Base-by-base conservation (phyloP, 1,140 invertebrate species). In the Papilio machaon region DNA sequence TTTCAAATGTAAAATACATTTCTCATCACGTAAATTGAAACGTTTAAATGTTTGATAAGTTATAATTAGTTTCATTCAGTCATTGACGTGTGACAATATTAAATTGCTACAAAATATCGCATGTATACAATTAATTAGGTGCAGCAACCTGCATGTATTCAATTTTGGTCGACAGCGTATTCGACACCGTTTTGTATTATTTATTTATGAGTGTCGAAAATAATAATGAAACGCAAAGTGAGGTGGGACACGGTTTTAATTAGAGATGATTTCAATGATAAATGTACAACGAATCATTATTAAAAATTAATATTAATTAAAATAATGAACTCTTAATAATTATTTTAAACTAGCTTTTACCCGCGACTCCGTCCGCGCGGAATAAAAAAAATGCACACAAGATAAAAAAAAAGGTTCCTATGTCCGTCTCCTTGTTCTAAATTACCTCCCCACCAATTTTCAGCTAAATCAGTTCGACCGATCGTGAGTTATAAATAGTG, bases 11-110 rank as follows among this genome's bases (percentile, higher is more conserved):
- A 67, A 35, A 15, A 4, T 23, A 38, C 64, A 67, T 67, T 38
- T 30, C 30, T 38, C 30, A 13, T 35, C 5, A 67, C 10, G 30
- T 35, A 35, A 67, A 67, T 67, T 35, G 11, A 38, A 3, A 67
- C 64, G 64, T 67, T 67, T 35, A 67, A 67, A 67, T 67, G 30
- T 67, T 67, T 35, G 11, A 67, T 67, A 67, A 11, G 23, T 67
- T 67, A 67, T 67, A 67, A 67, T 67, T 67, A 67, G 64, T 67
- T 67, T n/a, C n/a, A n/a, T n/a, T n/a, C n/a, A n/a, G n/a, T 15
- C 64, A 67, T 38, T 67, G 30, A 67, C 13, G 64, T 67, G 30
- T 15, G 64, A 67, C 64, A 67, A 67, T 67, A 67, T 67, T 67
- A 13, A 67, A 67, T 67, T 35, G 23, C 64, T 11, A 67, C 64